phyloP scores from a whole-genome alignment of 37 sponge, comb jelly and placozoan genomes.

The Chondrosia reniformis region DNA sequence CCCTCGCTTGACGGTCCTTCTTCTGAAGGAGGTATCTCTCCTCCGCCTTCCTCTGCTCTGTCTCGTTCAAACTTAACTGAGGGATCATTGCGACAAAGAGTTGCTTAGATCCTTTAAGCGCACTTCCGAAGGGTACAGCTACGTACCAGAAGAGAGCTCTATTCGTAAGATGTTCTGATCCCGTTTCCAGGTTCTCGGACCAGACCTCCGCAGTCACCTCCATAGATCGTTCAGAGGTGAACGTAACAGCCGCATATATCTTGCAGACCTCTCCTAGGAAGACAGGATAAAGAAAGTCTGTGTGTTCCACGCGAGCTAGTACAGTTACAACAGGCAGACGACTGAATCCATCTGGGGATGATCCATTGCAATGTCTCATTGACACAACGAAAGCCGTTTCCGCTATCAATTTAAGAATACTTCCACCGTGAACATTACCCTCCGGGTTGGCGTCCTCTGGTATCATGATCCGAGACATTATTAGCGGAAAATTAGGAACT shows the following conservation, averaged over 20 bases:
- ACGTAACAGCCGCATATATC: conserved; percentile 71
- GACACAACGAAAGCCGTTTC: conserved; percentile 70
- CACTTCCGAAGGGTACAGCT: conserved; percentile 30
- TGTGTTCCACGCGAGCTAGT: conserved; percentile 75
- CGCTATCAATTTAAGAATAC: conserved; percentile 81
- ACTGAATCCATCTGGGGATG: neutral
- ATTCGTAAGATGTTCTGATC: conserved; percentile 59
- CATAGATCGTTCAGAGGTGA: conserved; percentile 69
- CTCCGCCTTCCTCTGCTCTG: conserved; percentile 31
- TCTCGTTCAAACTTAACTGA: conserved; percentile 40
- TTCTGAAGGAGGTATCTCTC: conserved; percentile 65
- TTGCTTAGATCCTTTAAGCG: conserved; percentile 19
- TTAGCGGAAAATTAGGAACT: conserved; percentile 22
- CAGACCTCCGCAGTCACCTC: conserved; percentile 81
- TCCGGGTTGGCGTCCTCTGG: conserved; percentile 82
- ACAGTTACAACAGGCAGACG: conserved; percentile 41
- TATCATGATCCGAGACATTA: conserved; percentile 65
- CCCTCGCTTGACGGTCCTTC: neutral
- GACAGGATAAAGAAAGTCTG: conserved; percentile 86
- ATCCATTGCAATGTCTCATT: conserved; percentile 63
- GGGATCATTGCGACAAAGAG: conserved; percentile 44
- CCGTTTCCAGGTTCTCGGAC: conserved; percentile 71
- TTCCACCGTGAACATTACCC: conserved; percentile 92
- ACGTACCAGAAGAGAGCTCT: conserved; percentile 84
- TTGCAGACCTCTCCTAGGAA: conserved; percentile 74